Base-by-base conservation (phyloP, 2,113 vertebrate genomes). In the Ptilorrhoa leucosticta region DNA sequence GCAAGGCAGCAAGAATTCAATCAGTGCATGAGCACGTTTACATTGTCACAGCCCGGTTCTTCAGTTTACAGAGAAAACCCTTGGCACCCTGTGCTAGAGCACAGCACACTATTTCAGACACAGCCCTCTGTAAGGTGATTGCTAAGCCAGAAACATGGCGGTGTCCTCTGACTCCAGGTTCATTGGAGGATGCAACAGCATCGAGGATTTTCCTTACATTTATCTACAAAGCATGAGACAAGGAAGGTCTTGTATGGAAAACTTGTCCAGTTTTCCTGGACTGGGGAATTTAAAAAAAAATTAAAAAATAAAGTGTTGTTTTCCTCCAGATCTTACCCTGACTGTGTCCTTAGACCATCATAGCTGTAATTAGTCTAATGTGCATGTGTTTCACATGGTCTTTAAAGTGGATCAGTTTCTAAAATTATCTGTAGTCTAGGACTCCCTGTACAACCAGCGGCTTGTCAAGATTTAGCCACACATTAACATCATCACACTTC, bases 61-160 rank as follows among this genome's bases (percentile, higher is more conserved):
- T 48, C 17, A 48, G 9, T 7, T 51, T 28, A 18, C 19, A 47
- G 75, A 9, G 44, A 37, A 79, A 42, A 28, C 0, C 5, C 10
- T 53, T 40, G 66, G 61, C 53, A 30, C 19, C 28, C 84, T 51
- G 8, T n/a, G 14, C 15, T 63, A 45, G 11, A 56, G 40, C 21
- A 22, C 0, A 0, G 7, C 19, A 19, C 21, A 8, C 1, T 13
- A 5, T n/a, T 79, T 35, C 61, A 54, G 39, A 16, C 2, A 4
- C n/a, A 78, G 65, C 9, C 13, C 60, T 50, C 39, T 53, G 48
- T 20, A 68, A 70, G 45, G 20, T 37, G 48, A 37, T 2, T 64
- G 48, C 40, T 37, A 37, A 83, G 2, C 17, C 53, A 96, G 40
- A 91, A 63, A 42, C 7, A 18, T 2, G 19, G 5, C 15, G 13